A percentile compares a stretch with the other conserved stretches of the same genome.
phyloP scores from a whole-genome alignment of 1,140 invertebrate genomes.

The Drosophila funebris region DNA sequence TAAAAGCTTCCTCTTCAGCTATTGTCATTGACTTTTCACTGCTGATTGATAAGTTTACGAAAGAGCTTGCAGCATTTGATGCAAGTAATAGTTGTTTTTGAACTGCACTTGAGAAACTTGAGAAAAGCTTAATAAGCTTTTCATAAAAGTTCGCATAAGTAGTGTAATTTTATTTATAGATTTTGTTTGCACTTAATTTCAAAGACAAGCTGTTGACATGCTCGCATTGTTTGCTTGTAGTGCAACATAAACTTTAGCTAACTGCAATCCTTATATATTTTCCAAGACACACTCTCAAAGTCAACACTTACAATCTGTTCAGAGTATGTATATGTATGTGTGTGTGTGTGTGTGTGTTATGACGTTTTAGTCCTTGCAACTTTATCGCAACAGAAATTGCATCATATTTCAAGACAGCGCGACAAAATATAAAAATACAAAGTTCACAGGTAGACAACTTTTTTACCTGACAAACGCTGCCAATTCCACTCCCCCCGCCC shows the following conservation, averaged over 20 bases:
- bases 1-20: no score
- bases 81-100: background rate
- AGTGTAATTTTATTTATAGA: background rate
- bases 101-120: background rate
- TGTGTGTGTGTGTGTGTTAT: slow-evolving; percentile 34
- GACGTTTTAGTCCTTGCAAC: slow-evolving; percentile 66
- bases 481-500: background rate
- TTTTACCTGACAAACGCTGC: no score
- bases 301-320: slow-evolving; percentile 57
- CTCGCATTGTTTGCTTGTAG: slow-evolving; percentile 2
- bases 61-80: background rate
- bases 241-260: slow-evolving; percentile 30
- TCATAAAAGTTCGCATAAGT: background rate
- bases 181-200: background rate
- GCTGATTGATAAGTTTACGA: no score
- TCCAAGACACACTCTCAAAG: slow-evolving; percentile 44
- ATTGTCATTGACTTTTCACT: no score
- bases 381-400: slow-evolving; percentile 79
- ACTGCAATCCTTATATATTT: slow-evolving; percentile 33
- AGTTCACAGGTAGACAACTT: slow-evolving; percentile 43
- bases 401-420: slow-evolving; percentile 73
- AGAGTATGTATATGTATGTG: background rate
- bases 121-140: background rate
- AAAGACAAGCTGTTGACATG: background rate
- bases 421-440: slow-evolving; percentile 62